Conservation (phyloP, 2,888 invertebrate genomes). For the Trichopoda pennipes region DNA sequence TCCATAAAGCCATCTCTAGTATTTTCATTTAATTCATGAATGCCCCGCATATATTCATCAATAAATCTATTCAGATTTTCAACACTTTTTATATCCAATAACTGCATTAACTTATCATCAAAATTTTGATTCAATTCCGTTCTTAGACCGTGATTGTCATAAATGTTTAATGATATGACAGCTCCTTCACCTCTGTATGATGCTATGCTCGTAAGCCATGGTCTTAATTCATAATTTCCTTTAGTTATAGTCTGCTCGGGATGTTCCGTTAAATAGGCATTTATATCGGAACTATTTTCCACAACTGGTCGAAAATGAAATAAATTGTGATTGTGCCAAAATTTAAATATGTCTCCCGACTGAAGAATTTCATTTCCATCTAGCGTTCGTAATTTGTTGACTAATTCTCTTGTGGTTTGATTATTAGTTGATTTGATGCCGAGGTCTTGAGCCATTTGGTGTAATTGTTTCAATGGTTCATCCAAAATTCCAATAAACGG, state of each 20-base stretch:
- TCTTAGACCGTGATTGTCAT: constrained; percentile 50
- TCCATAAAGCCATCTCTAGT: constrained; percentile 68
- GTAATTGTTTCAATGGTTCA: constrained; percentile 75
- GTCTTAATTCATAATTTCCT: constrained; percentile 79
- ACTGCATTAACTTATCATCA: constrained; percentile 66
- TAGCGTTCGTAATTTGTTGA: constrained; percentile 78
- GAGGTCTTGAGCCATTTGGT: constrained; percentile 75
- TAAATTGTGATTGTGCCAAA: constrained; percentile 80
- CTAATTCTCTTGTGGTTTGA: constrained; percentile 73
- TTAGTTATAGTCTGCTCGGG: constrained; percentile 77
- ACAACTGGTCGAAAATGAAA: constrained; percentile 78
- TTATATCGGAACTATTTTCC: constrained; percentile 76
- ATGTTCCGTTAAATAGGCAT: constrained; percentile 80
- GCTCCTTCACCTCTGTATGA: constrained; percentile 81
- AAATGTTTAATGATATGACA: constrained; percentile 74
- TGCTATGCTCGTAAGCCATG: constrained; percentile 81
- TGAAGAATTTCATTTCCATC: constrained; percentile 77
- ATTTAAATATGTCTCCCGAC: constrained; percentile 79
- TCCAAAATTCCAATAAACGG: constrained; percentile 70
- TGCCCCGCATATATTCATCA: constrained; percentile 71
- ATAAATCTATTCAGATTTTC: constrained; percentile 11
- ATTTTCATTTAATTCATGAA: constrained; percentile 31
- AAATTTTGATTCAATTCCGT: constrained; percentile 73
- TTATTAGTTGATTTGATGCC: constrained; percentile 74
- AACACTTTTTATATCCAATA: constrained; percentile 23